Conservation (phyloP, 2,888 invertebrate genomes). For the Thalpophila matura region DNA sequence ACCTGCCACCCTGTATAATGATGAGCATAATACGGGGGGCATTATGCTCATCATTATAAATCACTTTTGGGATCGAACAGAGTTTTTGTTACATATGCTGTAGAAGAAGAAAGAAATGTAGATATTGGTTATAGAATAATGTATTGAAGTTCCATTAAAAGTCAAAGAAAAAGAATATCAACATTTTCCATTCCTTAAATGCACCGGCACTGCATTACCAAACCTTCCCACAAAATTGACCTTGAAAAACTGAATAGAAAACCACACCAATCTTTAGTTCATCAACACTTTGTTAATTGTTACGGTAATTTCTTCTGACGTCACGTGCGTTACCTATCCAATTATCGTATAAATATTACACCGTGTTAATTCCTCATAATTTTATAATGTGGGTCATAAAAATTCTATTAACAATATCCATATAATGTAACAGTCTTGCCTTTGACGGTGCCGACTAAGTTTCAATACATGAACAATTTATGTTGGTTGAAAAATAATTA, state of each 20-base stretch:
- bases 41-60: no score
- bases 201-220: slow-evolving; percentile 1
- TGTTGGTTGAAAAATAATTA: slow-evolving; percentile 67
- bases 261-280: slow-evolving; percentile 40
- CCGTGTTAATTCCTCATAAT: slow-evolving; percentile 62
- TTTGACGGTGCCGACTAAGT: slow-evolving; percentile 52
- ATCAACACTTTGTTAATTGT: slow-evolving; percentile 48
- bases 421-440: slow-evolving; percentile 50
- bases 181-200: slow-evolving; percentile 9
- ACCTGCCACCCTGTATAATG: no score
- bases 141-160: no score
- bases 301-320: slow-evolving; percentile 40
- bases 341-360: slow-evolving; percentile 53
- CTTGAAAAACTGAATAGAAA: slow-evolving; percentile 42
- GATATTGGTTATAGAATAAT: no score
- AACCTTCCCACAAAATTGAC: slow-evolving; percentile 19
- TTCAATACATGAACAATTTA: slow-evolving; percentile 49
- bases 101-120: no score
- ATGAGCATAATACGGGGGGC: no score
- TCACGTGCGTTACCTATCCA: slow-evolving; percentile 46
- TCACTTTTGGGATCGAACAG: no score
- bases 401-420: slow-evolving; percentile 65
- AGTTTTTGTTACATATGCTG: no score
- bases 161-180: neutral
- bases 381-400: slow-evolving; percentile 60